Percentiles rank a stretch among this genome's conserved stretches.
phyloP scores from a whole-genome alignment of 2,797 vertebrate genomes.

The Lutjanus argentimaculatus region DNA sequence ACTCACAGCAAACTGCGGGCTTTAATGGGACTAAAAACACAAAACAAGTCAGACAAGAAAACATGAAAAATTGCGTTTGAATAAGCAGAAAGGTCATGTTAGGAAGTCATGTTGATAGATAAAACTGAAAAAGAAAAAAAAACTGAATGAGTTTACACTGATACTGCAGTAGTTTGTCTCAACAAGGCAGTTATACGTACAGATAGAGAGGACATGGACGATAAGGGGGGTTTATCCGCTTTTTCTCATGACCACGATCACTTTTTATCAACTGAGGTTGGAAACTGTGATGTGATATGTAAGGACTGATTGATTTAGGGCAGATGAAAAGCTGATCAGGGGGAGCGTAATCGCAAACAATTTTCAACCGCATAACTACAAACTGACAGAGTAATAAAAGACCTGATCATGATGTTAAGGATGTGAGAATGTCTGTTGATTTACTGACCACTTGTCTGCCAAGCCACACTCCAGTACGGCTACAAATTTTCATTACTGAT shows the following conservation, averaged over 20 bases:
- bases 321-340: too few species aligned
- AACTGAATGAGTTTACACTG: not conserved
- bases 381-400: too few species aligned
- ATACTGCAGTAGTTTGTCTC: not conserved
- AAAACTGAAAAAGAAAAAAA: not conserved
- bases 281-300: too few species aligned
- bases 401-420: too few species aligned
- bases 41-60: not conserved
- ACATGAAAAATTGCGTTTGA: not conserved
- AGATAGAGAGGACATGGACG: not conserved
- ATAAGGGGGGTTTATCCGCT: not conserved
- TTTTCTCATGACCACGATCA: not conserved
- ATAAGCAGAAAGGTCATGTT: not conserved
- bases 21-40: conserved; percentile 6
- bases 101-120: not conserved
- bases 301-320: too few species aligned
- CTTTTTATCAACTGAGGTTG: too few species aligned
- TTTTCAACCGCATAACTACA: too few species aligned
- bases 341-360: too few species aligned
- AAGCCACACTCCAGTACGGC: not conserved
- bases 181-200: not conserved
- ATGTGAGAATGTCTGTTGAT: too few species aligned
- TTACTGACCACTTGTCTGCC: not conserved
- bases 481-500: too few species aligned
- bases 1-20: conserved; percentile 2